Evolutionary conservation across 92 coral and sea anemone genomes (phyloP).

Genomic region (Epizoanthus ramosus): DNA sequence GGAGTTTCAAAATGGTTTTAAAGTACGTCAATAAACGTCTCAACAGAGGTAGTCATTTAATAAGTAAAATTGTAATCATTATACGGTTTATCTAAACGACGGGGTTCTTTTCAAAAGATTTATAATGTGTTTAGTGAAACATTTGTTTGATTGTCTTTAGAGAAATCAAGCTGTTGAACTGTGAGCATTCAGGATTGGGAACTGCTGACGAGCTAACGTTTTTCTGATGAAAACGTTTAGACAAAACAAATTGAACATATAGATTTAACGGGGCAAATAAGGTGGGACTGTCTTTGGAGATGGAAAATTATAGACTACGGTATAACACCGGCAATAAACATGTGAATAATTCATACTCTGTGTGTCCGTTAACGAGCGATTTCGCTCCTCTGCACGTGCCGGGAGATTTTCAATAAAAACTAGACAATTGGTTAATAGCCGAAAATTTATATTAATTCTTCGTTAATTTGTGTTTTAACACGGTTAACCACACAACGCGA

Average conservation of each 20-base stretch:
- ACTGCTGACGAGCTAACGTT: too few relatives aligned
- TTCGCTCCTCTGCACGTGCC: slow-evolving; percentile 36
- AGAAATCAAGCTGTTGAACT: neutral
- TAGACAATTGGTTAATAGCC: slow-evolving; percentile 37
- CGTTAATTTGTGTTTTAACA: slow-evolving; percentile 30
- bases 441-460: slow-evolving; percentile 32
- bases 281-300: neutral
- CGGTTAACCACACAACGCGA: slow-evolving; percentile 36
- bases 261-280: neutral
- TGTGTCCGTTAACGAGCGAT: slow-evolving; percentile 30
- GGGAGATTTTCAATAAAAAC: slow-evolving; percentile 16
- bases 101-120: slow-evolving; percentile 39
- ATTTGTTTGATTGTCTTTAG: slow-evolving; percentile 5
- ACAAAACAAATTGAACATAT: neutral
- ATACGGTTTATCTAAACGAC: slow-evolving; percentile 34
- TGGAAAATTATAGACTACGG: neutral
- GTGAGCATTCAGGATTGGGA: too few relatives aligned
- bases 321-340: neutral
- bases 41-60: slow-evolving; percentile 14
- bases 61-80: slow-evolving; percentile 28
- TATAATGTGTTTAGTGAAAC: slow-evolving; percentile 22
- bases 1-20: neutral
- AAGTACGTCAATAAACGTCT: neutral
- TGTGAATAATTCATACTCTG: slow-evolving; percentile 28
- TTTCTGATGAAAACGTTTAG: too few relatives aligned